Percentiles rank a stretch among this genome's conserved stretches.
phyloP scores from a whole-genome alignment of 1,140 invertebrate genomes.

The Stegodyphus mimosarum region DNA sequence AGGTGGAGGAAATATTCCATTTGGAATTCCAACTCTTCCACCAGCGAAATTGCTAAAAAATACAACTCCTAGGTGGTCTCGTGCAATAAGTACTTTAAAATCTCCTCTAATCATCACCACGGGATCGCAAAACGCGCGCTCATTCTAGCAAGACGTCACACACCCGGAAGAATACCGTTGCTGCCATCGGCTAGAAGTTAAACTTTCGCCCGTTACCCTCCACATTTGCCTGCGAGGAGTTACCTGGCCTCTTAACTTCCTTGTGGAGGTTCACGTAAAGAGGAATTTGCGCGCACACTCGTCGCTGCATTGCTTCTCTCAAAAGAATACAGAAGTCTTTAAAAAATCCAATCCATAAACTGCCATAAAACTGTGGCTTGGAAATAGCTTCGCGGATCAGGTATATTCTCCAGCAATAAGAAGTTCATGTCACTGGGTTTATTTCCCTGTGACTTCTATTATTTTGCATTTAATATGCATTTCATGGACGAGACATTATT shows the following conservation, averaged over 20 bases:
- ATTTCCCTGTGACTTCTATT: not conserved
- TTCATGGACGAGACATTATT: not conserved
- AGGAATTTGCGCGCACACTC: too few relatives aligned
- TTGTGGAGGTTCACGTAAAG: not conserved
- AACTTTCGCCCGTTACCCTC: slow-evolving; percentile 42
- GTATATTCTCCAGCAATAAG: too few relatives aligned
- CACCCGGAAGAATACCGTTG: not conserved
- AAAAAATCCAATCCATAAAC: too few relatives aligned
- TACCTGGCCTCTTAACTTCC: slow-evolving; percentile 24
- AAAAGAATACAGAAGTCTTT: too few relatives aligned
- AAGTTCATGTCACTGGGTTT: slow-evolving; percentile 23
- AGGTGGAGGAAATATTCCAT: not conserved
- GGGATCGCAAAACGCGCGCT: too few relatives aligned
- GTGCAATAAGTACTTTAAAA: not conserved
- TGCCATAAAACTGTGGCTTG: too few relatives aligned
- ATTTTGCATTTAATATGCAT: not conserved
- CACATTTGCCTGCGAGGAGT: not conserved
- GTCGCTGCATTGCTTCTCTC: too few relatives aligned
- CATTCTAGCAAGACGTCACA: not conserved
- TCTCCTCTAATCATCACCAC: not conserved
- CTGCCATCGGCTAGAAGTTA: slow-evolving; percentile 38
- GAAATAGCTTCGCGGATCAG: too few relatives aligned
- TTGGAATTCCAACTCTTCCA: not conserved
- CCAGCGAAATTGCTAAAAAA: not conserved
- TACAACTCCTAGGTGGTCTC: too few relatives aligned